Conservation (phyloP, 2,113 vertebrate genomes). For the Notiomystis cincta region DNA sequence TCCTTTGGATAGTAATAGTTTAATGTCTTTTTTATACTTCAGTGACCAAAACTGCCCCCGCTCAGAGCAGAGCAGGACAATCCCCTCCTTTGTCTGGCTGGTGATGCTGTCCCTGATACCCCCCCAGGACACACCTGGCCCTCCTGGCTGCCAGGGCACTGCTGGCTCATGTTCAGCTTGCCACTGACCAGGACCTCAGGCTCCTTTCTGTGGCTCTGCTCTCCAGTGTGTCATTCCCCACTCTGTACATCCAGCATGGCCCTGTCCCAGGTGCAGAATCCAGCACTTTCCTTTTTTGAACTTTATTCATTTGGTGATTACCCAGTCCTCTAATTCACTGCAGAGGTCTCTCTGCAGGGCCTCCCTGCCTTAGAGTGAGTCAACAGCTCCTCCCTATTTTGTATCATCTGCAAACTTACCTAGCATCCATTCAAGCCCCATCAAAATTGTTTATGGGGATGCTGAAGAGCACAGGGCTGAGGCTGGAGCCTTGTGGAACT, state of each 20-base stretch:
- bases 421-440: neutral
- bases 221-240: neutral
- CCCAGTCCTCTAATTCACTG: neutral
- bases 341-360: neutral
- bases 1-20: neutral
- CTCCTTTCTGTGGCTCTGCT: neutral
- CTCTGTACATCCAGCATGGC: neutral
- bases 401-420: neutral
- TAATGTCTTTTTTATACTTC: neutral
- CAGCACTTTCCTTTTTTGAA: neutral
- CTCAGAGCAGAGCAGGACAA: neutral
- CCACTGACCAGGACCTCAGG: neutral
- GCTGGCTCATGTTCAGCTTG: neutral
- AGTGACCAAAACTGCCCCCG: no score
- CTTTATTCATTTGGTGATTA: neutral
- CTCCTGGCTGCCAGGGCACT: neutral
- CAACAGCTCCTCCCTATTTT: neutral
- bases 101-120: fast-evolving
- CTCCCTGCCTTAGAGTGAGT: neutral
- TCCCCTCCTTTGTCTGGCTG: neutral
- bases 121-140: fast-evolving
- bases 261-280: neutral
- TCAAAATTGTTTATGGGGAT: neutral
- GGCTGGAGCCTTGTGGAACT: neutral
- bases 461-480: neutral